Conservation (phyloP, 1,140 invertebrate genomes). For the Atta colombica region DNA sequence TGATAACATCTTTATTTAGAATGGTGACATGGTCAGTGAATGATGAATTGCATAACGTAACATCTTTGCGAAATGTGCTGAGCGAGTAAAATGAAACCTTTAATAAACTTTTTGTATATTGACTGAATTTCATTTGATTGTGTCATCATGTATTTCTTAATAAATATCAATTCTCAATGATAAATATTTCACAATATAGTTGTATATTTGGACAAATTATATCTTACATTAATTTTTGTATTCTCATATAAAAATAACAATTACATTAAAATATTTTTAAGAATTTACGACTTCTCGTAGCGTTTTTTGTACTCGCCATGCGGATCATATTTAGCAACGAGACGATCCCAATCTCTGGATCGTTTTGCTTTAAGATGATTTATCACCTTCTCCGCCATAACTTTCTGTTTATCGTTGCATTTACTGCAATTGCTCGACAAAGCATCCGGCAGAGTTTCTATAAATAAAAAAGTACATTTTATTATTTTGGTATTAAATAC, state of each 20-base stretch:
- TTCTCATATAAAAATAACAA: conserved; percentile 2
- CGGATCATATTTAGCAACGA: conserved; percentile 84
- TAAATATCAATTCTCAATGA: background rate
- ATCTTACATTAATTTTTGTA: background rate
- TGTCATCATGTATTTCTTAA: background rate
- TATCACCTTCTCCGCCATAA: conserved; percentile 83
- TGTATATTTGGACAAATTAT: conserved; percentile 12
- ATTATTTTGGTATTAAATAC: conserved; percentile 33
- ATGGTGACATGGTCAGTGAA: background rate
- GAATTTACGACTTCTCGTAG: conserved; percentile 70
- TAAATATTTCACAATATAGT: background rate
- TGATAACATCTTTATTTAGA: background rate
- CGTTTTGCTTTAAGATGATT: conserved; percentile 81
- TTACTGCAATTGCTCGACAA: conserved; percentile 81
- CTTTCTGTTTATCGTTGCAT: conserved; percentile 84
- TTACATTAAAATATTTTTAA: conserved; percentile 28
- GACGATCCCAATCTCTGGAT: conserved; percentile 82
- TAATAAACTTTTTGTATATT: background rate
- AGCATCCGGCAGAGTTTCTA: conserved; percentile 85
- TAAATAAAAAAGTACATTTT: conserved; percentile 57
- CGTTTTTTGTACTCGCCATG: conserved; percentile 82
- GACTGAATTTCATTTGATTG: conserved; percentile 2
- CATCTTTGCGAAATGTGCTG: background rate
- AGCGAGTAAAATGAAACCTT: background rate
- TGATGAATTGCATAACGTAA: background rate